A percentile compares a stretch with the other conserved stretches of the same genome.
phyloP scores from a whole-genome alignment of 2,888 invertebrate genomes.

The Chloromyia formosa region DNA sequence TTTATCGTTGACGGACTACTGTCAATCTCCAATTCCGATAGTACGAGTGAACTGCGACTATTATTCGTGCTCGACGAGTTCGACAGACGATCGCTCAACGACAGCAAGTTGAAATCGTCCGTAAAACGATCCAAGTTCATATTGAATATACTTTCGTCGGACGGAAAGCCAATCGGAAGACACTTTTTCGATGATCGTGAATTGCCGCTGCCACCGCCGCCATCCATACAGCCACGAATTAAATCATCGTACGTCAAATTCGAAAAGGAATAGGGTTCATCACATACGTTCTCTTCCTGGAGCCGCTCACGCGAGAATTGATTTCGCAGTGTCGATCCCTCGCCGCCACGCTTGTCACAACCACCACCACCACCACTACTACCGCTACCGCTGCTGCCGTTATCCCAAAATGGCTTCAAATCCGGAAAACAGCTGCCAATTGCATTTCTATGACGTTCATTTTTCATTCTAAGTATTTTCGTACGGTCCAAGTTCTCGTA shows the following conservation, averaged over 20 bases:
- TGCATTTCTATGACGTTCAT: slow-evolving; percentile 44
- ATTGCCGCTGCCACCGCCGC: slow-evolving; percentile 11
- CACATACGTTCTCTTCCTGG: slow-evolving; percentile 49
- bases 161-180: slow-evolving; percentile 50
- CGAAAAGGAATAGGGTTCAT: slow-evolving; percentile 49
- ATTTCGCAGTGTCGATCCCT: slow-evolving; percentile 31
- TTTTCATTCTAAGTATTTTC: slow-evolving; percentile 51
- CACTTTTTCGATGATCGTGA: slow-evolving; percentile 9
- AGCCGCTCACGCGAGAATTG: slow-evolving; percentile 50
- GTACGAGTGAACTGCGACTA: slow-evolving; percentile 45
- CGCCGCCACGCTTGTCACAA: slow-evolving; percentile 8
- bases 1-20: slow-evolving; percentile 25
- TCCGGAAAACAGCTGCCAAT: slow-evolving; percentile 33
- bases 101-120: slow-evolving; percentile 47
- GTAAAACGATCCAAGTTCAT: slow-evolving; percentile 52
- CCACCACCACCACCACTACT: not conserved
- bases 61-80: slow-evolving; percentile 30
- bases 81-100: slow-evolving; percentile 39
- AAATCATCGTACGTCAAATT: slow-evolving; percentile 50
- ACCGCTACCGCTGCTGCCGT: slow-evolving; percentile 1
- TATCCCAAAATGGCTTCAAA: slow-evolving; percentile 47
- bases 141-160: slow-evolving; percentile 52
- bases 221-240: slow-evolving; percentile 36
- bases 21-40: slow-evolving; percentile 46
- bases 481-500: slow-evolving; percentile 52